Percentiles rank a stretch among this genome's conserved stretches.
Evolutionary conservation across 2,888 invertebrate species (phyloP).

Genomic region (Achlya flavicornis): DNA sequence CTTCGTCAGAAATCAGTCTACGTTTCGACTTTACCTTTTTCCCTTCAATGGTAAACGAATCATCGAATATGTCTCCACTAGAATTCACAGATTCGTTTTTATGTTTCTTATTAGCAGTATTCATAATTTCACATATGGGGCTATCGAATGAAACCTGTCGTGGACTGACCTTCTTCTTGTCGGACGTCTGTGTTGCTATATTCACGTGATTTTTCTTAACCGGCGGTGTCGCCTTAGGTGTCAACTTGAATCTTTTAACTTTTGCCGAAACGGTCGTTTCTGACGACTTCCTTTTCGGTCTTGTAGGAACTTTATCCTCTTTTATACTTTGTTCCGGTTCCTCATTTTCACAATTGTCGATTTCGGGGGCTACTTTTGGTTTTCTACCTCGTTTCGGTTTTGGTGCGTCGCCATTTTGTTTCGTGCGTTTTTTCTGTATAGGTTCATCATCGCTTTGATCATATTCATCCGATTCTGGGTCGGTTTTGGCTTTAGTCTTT

Average conservation of each 20-base stretch:
- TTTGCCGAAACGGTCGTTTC: conserved; percentile 61
- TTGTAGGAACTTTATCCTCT: conserved; percentile 35
- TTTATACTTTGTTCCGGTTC: conserved; percentile 45
- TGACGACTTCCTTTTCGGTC: conserved; percentile 56
- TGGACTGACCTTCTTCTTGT: conserved; percentile 53
- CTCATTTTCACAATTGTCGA: conserved; percentile 57
- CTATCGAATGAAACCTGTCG: conserved; percentile 72
- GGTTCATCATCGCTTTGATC: conserved; percentile 26
- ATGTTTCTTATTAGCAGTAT: conserved; percentile 41
- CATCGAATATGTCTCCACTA: conserved; percentile 76
- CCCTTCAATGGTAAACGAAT: conserved; percentile 66
- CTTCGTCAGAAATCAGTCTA: conserved; percentile 62
- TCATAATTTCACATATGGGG: conserved; percentile 65
- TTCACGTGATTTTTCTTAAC: conserved; percentile 67
- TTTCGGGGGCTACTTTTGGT: conserved; percentile 33
- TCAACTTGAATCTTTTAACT: conserved; percentile 63
- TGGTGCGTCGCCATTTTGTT: conserved; percentile 31
- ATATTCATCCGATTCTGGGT: conserved; percentile 27
- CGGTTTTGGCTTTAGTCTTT: conserved; percentile 39
- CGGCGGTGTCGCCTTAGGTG: conserved; percentile 69
- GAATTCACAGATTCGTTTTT: conserved; percentile 51
- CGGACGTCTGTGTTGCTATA: conserved; percentile 75
- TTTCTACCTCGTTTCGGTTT: conserved; percentile 40
- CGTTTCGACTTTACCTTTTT: conserved; percentile 66
- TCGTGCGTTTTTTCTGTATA: conserved; percentile 28